Conservation (phyloP, 2,888 invertebrate species). For the Atrina japonica region DNA sequence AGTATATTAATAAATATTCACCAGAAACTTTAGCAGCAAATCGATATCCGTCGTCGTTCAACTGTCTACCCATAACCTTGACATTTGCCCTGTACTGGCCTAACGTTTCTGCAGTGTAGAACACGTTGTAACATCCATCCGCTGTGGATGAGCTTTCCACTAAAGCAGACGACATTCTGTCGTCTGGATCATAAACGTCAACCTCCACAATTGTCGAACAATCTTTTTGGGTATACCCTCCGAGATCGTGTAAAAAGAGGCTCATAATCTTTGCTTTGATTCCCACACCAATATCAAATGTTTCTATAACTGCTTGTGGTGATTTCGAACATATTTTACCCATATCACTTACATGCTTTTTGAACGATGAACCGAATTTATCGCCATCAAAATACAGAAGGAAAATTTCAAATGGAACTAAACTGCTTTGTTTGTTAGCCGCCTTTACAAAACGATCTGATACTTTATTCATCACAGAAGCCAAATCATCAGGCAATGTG, state of each 20-base stretch:
- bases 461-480: slow-evolving; percentile 52
- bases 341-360: slow-evolving; percentile 53
- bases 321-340: slow-evolving; percentile 58
- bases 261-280: slow-evolving; percentile 56
- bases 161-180: slow-evolving; percentile 46
- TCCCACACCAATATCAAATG: slow-evolving; percentile 55
- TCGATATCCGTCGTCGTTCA: slow-evolving; percentile 57
- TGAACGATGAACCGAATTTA: slow-evolving; percentile 55
- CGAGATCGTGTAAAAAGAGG: slow-evolving; percentile 58
- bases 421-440: slow-evolving; percentile 52
- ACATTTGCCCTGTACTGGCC: slow-evolving; percentile 53
- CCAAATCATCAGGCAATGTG: slow-evolving; percentile 59
- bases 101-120: slow-evolving; percentile 51
- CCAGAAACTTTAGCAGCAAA: slow-evolving; percentile 58
- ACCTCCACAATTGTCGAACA: slow-evolving; percentile 57
- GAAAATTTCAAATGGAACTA: slow-evolving; percentile 57
- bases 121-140: slow-evolving; percentile 58
- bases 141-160: slow-evolving; percentile 57
- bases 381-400: slow-evolving; percentile 56
- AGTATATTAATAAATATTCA: slow-evolving; percentile 25
- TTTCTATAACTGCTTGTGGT: slow-evolving; percentile 57
- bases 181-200: slow-evolving; percentile 54
- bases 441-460: slow-evolving; percentile 46
- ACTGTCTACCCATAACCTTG: slow-evolving; percentile 50
- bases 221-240: slow-evolving; percentile 56